phyloP scores from a whole-genome alignment of 2,797 vertebrate species.

The Siniperca scherzeri region DNA sequence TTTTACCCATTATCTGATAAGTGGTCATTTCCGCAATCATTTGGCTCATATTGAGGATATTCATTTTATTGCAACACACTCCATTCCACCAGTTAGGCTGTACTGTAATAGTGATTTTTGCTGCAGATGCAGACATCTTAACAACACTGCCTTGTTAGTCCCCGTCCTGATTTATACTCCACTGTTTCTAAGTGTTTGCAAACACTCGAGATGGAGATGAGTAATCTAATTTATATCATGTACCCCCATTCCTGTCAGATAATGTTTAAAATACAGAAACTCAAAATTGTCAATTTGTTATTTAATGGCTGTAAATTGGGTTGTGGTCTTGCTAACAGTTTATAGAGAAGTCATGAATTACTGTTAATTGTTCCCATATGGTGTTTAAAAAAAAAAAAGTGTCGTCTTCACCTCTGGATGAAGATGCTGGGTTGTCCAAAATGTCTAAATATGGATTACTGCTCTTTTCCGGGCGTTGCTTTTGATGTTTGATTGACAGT shows the following conservation, averaged over 20 bases:
- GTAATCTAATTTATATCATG: neutral
- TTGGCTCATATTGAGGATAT: conserved; percentile 2
- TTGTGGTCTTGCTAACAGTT: neutral
- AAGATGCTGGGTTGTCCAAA: neutral
- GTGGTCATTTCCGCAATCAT: neutral
- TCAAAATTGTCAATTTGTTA: neutral
- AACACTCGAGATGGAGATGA: neutral
- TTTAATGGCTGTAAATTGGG: neutral
- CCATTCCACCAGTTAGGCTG: neutral
- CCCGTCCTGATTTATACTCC: neutral
- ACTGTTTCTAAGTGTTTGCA: neutral
- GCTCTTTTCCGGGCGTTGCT: neutral
- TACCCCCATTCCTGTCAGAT: neutral
- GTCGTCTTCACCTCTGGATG: neutral
- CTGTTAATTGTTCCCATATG: neutral
- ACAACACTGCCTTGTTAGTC: neutral
- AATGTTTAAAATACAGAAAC: neutral
- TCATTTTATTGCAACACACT: neutral
- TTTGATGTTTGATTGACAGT: conserved; percentile 31
- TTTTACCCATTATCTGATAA: neutral
- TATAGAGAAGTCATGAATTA: neutral
- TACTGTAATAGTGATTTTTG: neutral
- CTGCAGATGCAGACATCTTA: neutral
- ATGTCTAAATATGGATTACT: neutral
- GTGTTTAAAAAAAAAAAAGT: neutral